A percentile compares a stretch with the other conserved stretches of the same genome.
These are phyloP conservation scores for Panthera tigris DNA, from an alignment of 2,113 vertebrate species.

Conservation along the genomic window DNA sequence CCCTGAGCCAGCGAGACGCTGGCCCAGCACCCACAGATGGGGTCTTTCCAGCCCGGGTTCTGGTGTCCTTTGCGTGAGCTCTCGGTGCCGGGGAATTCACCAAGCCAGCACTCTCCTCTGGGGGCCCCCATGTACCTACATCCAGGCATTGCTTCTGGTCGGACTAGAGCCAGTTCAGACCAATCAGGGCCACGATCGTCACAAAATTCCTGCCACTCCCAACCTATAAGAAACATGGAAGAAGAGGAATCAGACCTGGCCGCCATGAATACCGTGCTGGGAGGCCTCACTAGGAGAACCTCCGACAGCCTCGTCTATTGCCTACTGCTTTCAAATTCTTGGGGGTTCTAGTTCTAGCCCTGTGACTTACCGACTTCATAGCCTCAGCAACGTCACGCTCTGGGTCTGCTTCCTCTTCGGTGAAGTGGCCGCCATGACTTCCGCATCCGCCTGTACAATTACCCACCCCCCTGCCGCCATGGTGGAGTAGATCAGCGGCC, in stretches of 20 bases:
- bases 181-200: not conserved
- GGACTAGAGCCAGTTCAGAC: not conserved
- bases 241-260: too few species aligned
- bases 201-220: not conserved
- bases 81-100: not conserved
- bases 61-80: not conserved
- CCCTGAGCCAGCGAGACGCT: not conserved
- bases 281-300: not conserved
- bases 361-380: not conserved
- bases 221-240: not conserved
- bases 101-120: not conserved
- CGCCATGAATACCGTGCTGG: accelerated
- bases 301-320: not conserved
- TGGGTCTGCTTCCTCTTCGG: not conserved
- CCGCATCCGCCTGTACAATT: not conserved
- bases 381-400: not conserved
- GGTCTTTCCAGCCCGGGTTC: not conserved
- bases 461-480: not conserved
- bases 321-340: not conserved
- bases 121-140: not conserved
- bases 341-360: not conserved
- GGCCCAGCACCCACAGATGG: not conserved
- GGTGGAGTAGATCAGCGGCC: not conserved
- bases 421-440: not conserved
- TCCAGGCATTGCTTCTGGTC: not conserved